Conservation (phyloP, 2,797 vertebrate species). For the Etheostoma nigrum region DNA sequence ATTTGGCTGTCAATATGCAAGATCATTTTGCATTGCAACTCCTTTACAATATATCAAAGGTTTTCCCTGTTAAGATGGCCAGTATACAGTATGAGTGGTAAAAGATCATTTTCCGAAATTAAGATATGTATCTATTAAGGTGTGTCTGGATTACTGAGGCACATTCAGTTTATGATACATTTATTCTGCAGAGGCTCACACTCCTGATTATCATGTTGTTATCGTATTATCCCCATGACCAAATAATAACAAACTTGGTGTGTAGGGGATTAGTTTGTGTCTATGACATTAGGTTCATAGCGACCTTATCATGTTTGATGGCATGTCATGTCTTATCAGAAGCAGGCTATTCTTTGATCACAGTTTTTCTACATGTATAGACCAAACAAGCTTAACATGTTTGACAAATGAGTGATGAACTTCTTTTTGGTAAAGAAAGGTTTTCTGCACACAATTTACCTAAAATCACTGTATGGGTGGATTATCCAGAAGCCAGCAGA, state of each 20-base stretch:
- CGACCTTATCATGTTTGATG: neutral
- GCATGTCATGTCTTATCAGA: neutral
- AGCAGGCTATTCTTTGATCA: neutral
- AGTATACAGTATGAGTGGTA: neutral
- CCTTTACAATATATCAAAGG: conserved; percentile 26
- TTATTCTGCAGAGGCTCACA: conserved; percentile 40
- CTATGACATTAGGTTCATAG: neutral
- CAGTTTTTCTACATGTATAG: conserved; percentile 18
- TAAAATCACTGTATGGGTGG: conserved; percentile 99
- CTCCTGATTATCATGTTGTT: conserved; percentile 28
- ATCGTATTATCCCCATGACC: conserved; percentile 13
- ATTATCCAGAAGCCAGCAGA: conserved; percentile 99
- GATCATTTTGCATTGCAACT: conserved; percentile 46
- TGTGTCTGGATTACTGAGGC: conserved; percentile 30
- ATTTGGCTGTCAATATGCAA: conserved; percentile 36
- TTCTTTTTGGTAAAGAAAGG: conserved; percentile 2
- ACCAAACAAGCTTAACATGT: conserved; percentile 11
- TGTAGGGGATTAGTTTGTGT: conserved; percentile 12
- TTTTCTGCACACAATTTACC: conserved; percentile 84
- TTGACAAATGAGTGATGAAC: conserved; percentile 44
- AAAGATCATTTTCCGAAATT: conserved; percentile 19
- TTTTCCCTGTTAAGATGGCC: conserved; percentile 15
- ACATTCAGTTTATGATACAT: conserved; percentile 34
- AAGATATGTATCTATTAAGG: conserved; percentile 36
- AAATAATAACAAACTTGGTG: conserved; percentile 6